Base-by-base conservation (phyloP, 1,140 invertebrate species). In the Listronotus oregonensis region DNA sequence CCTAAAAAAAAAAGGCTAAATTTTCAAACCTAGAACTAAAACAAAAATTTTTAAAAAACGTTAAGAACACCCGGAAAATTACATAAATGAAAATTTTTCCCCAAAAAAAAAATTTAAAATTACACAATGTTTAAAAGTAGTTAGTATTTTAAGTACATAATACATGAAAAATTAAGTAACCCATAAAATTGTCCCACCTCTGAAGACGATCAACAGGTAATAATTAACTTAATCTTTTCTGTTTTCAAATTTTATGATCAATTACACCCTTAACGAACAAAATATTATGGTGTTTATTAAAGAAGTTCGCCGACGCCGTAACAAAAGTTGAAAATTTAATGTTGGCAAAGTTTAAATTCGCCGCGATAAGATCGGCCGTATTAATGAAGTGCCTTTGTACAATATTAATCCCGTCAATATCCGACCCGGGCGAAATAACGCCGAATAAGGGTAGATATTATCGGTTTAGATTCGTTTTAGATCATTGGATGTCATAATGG, bases 381-480 rank as follows among this genome's bases (percentile, higher is more conserved):
- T 60, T 69, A 69, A 69, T 69, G 64, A 69, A 66, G 68, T 63
- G 64, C 49, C 54, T 40, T 44, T 57, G 57, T 59, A 66, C 67
- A 63, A 66, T 66, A 66, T 62, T 69, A 69, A 69, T 69, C 57
- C 42, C n/a, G 37, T 34, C 58, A 43, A 60, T 47, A 60, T 39
- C 58, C 46, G 46, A 49, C 0, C 12, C 15, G 18, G 18, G 46
- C 5, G 46, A 12, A 27, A 21, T 18, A 49, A 27, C 11, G 1
- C 46, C 9, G 12, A 21, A 27, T 12, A 49, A 18, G 15, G 46
- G 46, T 21, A 8, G 34, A 37, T 37, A 37, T 4, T 10, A 37
- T 37, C 3, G 2, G 34, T 37, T 37, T 37, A 37, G 8, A 37
- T 37, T 37, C 34, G 34, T 37, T 10, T 10, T 37, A 12, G 34